Evolutionary conservation across 64 coral and sea anemone species (phyloP).

Genomic region (Dendrophyllia cribrosa): DNA sequence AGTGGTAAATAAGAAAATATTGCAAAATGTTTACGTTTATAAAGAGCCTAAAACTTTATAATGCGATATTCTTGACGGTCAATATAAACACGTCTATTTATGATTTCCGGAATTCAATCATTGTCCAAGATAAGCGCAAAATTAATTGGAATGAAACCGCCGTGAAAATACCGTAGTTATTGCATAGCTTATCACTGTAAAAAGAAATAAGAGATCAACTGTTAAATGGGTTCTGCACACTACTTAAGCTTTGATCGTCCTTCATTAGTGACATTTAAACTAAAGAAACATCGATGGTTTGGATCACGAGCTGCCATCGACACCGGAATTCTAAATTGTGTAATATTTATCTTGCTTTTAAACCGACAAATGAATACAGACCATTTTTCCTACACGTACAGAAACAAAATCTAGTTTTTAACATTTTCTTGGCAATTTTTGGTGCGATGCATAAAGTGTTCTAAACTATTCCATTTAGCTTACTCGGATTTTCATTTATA

Average conservation of each 20-base stretch:
- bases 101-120: background rate
- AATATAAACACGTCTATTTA: no score
- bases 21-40: no score
- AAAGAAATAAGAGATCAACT: background rate
- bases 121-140: background rate
- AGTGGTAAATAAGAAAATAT: no score
- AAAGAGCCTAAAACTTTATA: no score
- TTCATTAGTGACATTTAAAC: background rate
- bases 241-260: background rate
- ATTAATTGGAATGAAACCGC: background rate
- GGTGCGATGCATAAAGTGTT: no score
- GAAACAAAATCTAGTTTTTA: no score
- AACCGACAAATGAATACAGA: no score
- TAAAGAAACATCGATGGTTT: background rate
- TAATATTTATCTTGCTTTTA: background rate
- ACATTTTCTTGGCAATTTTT: no score
- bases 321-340: background rate
- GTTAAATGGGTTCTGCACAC: background rate
- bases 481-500: background rate
- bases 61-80: no score
- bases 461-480: no score
- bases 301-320: background rate
- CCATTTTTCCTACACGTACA: no score
- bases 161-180: background rate
- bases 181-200: background rate